phyloP scores from a whole-genome alignment of 2,888 invertebrate genomes.

The Oscheius sp. region DNA sequence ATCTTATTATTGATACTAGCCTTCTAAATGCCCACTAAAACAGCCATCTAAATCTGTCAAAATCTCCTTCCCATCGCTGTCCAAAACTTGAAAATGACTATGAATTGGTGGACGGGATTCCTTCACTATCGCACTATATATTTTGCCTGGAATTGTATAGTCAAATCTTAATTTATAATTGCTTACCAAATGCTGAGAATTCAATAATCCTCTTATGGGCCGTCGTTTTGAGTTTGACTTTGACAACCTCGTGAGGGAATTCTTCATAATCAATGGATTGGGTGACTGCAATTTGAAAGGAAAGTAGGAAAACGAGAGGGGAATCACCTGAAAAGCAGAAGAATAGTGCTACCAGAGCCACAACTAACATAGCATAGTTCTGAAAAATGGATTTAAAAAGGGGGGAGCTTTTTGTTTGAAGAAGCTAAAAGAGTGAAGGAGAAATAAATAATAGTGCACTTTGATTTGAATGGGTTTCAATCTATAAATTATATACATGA shows the following conservation, averaged over 20 bases:
- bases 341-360: not conserved
- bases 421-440: not conserved
- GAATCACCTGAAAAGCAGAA: not conserved
- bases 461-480: not conserved
- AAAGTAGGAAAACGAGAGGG: not conserved
- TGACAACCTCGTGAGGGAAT: not conserved
- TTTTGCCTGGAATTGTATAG: not conserved
- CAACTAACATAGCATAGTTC: conserved; percentile 12
- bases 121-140: not conserved
- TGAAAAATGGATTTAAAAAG: conserved; percentile 1
- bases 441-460: not conserved
- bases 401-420: too few species aligned
- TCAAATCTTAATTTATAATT: not conserved
- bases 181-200: conserved; percentile 9
- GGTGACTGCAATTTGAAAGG: conserved; percentile 1
- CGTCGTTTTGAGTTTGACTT: not conserved
- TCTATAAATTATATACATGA: too few species aligned
- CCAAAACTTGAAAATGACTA: conserved; percentile 9
- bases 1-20: too few species aligned
- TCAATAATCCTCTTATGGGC: not conserved
- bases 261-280: not conserved
- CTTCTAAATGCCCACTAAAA: not conserved
- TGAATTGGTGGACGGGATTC: not conserved
- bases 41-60: not conserved
- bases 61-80: not conserved